These are phyloP conservation scores for Agrilus biguttatus DNA, from an alignment of 2,888 invertebrate genomes.

Conservation along the genomic window DNA sequence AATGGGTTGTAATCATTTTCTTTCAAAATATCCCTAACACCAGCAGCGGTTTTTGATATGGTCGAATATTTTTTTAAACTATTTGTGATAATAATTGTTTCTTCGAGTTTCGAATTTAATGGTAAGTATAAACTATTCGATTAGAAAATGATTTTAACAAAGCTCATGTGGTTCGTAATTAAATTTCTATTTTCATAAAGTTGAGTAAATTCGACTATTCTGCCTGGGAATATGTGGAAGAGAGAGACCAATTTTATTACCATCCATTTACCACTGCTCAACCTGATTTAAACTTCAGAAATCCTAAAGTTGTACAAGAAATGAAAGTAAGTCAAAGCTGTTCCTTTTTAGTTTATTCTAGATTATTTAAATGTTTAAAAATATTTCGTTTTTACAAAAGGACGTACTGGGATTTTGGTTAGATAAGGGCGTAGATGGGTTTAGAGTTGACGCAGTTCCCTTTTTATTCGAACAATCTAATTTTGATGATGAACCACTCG, in stretches of 20 bases:
- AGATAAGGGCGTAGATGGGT: conserved; percentile 69
- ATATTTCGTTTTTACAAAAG: conserved; percentile 30
- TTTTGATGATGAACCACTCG: conserved; percentile 30
- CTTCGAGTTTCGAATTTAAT: no score
- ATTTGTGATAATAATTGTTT: no score
- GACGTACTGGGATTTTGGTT: conserved; percentile 63
- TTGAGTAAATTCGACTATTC: conserved; percentile 16
- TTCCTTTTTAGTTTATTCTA: conserved; percentile 22
- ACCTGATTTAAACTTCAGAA: conserved; percentile 69
- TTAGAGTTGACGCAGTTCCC: conserved; percentile 66
- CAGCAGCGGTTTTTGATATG: no score
- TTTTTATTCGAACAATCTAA: conserved; percentile 28
- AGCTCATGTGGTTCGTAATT: no score
- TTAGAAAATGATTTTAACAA: no score
- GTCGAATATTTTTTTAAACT: no score
- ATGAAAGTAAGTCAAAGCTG: conserved; percentile 47
- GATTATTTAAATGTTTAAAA: conserved; percentile 47
- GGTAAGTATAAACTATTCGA: no score
- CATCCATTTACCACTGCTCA: conserved; percentile 64
- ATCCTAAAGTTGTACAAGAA: conserved; percentile 48
- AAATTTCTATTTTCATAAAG: conserved; percentile 7
- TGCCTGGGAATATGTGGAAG: conserved; percentile 24
- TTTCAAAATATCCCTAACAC: no score
- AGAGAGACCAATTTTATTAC: conserved; percentile 54
- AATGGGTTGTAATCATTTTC: no score